Conservation (phyloP, 2,888 invertebrate species). For the Proisotoma minuta region DNA sequence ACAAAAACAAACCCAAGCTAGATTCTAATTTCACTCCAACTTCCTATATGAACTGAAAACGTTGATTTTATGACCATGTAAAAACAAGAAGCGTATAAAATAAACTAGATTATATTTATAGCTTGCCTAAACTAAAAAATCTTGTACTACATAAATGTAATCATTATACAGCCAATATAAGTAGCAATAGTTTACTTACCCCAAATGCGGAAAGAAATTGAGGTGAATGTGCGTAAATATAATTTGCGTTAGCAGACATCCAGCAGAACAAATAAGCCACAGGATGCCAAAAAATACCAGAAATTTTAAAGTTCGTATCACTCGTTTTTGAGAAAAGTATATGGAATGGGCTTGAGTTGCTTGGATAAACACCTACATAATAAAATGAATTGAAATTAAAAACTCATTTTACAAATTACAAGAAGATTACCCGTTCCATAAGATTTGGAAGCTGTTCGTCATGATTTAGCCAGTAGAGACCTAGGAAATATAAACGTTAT, state of each 20-base stretch:
- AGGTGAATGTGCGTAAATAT: slow-evolving; percentile 26
- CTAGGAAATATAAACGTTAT: too few species aligned
- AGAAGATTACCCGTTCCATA: slow-evolving; percentile 65
- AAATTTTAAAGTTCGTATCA: slow-evolving; percentile 68
- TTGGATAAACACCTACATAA: slow-evolving; percentile 64
- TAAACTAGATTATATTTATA: too few species aligned
- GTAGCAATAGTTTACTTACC: slow-evolving; percentile 18
- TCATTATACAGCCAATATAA: too few species aligned
- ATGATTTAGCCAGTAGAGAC: slow-evolving; percentile 69
- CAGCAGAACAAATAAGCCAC: slow-evolving; percentile 65
- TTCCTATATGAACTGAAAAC: too few species aligned
- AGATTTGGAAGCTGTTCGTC: slow-evolving; percentile 77
- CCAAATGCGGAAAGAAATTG: slow-evolving; percentile 34
- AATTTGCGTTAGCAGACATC: slow-evolving; percentile 57
- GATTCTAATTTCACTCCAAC: too few species aligned
- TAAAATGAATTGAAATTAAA: not conserved
- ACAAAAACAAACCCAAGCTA: too few species aligned
- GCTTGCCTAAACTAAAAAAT: too few species aligned
- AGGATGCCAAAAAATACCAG: slow-evolving; percentile 65
- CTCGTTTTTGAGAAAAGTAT: slow-evolving; percentile 62
- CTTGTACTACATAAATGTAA: too few species aligned
- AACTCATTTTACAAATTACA: not conserved
- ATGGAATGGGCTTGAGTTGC: slow-evolving; percentile 66
- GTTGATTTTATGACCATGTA: too few species aligned
- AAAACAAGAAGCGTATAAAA: too few species aligned